Base-by-base conservation (phyloP, 2,888 invertebrate genomes). In the Cataglyphis livida region DNA sequence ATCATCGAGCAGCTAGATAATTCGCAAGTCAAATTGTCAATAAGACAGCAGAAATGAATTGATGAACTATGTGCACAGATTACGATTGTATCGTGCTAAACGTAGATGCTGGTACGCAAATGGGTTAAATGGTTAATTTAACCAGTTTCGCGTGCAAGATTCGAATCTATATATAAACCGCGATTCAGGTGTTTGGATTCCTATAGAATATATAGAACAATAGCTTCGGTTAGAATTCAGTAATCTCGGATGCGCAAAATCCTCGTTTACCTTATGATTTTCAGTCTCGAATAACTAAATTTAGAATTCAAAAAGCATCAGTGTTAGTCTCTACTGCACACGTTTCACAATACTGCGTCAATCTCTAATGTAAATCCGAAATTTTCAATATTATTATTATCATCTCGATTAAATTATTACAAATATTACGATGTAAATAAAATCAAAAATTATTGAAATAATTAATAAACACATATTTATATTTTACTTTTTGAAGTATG, bases 61-160 rank as follows among this genome's bases (percentile, higher is more conserved):
- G 38, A n/a, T 38, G 12, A 65, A 51, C 4, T 66, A 54, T n/a
- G 38, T 68, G 38, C 68, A 54, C n/a, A 28, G 12, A 48, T 12
- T 18, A 35, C 21, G 76, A 78, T 51, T 51, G 65, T 78, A 68
- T 68, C 68, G 38, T 28, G n/a, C 3, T 68, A 41, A 78, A 57
- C 15, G 41, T 68, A 54, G 54, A 66, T 51, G 38, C 38, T 76
- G 68, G n/a, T 25, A 25, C 57, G 68, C 68, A 78, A 78, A 78
- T 78, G 68, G 54, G 54, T 68, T 68, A 78, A 78, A 78, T 54
- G 68, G 51, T 51, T 51, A n/a, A 51, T 68, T 76, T 76, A 76
- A 28, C 15, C 54, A 68, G 54, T 68, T 68, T 68, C 76, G 65
- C 75, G 25, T 68, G 76, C 54, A 54, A 41, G 54, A 78, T 78